These are phyloP conservation scores for Oryzias woworae DNA, from an alignment of 2,113 vertebrate genomes.

Conservation along the genomic window DNA sequence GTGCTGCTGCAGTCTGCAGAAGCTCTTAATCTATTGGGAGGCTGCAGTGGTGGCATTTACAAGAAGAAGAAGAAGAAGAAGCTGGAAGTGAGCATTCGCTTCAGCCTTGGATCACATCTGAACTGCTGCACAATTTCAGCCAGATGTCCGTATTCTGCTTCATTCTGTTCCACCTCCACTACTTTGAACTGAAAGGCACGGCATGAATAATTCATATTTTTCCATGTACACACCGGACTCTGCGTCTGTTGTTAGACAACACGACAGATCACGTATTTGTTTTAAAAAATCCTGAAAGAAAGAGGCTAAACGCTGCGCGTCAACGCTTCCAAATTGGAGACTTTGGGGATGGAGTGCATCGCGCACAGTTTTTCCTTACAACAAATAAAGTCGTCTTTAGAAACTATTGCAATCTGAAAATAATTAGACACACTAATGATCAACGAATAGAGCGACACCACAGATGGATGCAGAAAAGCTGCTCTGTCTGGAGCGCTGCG, in stretches of 20 bases:
- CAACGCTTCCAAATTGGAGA: constrained; percentile 44
- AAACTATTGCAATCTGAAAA: too few species aligned
- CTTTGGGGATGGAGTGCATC: constrained; percentile 53
- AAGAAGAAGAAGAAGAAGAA: background rate
- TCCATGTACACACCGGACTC: constrained; percentile 40
- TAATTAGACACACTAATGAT: background rate
- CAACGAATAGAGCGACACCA: background rate
- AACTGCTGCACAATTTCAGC: constrained; percentile 32
- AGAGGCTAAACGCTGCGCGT: constrained; percentile 10
- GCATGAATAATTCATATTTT: constrained; percentile 72
- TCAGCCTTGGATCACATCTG: constrained; percentile 26
- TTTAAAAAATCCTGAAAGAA: background rate
- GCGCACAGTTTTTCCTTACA: constrained; percentile 12
- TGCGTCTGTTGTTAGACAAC: background rate
- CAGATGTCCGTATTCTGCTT: constrained; percentile 14
- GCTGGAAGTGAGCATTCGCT: constrained; percentile 31
- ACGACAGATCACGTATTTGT: constrained; percentile 16
- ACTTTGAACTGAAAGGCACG: constrained; percentile 56
- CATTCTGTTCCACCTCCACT: constrained; percentile 2
- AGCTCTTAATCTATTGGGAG: constrained; percentile 10
- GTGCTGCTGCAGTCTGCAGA: too few species aligned
- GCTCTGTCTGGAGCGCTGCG: constrained; percentile 10
- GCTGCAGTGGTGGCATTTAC: constrained; percentile 36
- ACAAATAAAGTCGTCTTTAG: too few species aligned
- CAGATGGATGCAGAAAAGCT: background rate